A percentile compares a stretch with the other conserved stretches of the same genome.
phyloP scores from a whole-genome alignment of 2,888 invertebrate species.

The Nomada ruficornis region DNA sequence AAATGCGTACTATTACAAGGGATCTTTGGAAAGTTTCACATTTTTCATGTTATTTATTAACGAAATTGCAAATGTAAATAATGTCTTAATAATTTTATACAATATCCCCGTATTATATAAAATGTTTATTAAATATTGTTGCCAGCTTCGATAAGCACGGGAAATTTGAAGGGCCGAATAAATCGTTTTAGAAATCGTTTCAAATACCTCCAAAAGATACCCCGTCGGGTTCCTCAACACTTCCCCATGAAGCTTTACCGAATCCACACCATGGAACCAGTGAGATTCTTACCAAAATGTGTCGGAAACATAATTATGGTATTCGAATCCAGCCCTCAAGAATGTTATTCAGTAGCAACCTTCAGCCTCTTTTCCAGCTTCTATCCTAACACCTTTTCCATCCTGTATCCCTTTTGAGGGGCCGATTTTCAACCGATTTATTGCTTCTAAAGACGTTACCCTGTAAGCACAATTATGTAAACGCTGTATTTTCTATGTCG shows the following conservation, averaged over 20 bases:
- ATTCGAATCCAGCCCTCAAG: constrained; percentile 75
- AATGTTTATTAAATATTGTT: not conserved
- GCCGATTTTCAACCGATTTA: constrained; percentile 16
- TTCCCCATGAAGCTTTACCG: constrained; percentile 15
- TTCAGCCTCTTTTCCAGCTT: constrained; percentile 24
- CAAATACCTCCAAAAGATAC: constrained; percentile 48
- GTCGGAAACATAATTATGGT: constrained; percentile 76
- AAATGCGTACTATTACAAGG: too few relatives aligned
- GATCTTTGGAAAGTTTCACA: too few relatives aligned
- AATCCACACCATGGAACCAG: constrained; percentile 29
- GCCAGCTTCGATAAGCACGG: not conserved
- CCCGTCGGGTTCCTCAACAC: constrained; percentile 47
- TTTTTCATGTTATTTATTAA: too few relatives aligned
- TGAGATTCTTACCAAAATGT: constrained; percentile 52
- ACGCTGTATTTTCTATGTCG: too few relatives aligned
- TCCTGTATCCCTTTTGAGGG: not conserved
- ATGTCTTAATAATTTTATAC: too few relatives aligned
- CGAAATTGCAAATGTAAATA: too few relatives aligned
- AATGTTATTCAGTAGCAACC: constrained; percentile 73
- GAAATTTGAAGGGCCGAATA: constrained; percentile 8
- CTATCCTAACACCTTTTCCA: constrained; percentile 8
- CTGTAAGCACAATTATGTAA: too few relatives aligned
- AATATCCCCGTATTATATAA: not conserved
- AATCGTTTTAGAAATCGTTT: constrained; percentile 21
- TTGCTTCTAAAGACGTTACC: not conserved